Conservation (phyloP, 2,888 invertebrate genomes). For the Plebejus anna region DNA sequence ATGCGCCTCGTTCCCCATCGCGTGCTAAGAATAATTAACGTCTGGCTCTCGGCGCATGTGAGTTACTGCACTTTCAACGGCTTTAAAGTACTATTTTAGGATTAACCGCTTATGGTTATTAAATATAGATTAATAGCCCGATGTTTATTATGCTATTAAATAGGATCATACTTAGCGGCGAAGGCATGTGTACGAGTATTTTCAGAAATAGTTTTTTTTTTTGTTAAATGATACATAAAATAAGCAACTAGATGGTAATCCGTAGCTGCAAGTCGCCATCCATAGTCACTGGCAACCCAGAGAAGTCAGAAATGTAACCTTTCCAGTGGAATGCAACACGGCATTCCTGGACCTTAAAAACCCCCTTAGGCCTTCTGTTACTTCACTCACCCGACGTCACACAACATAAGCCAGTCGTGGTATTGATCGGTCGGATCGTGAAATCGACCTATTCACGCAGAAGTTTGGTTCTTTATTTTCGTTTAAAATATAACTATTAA, state of each 20-base stretch:
- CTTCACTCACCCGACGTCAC: not conserved
- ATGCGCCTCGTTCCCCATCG: conserved; percentile 43
- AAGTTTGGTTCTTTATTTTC: not conserved
- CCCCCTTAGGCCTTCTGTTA: not conserved
- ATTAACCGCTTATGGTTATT: conserved; percentile 22
- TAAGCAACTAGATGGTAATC: not conserved
- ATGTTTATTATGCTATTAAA: conserved; percentile 18
- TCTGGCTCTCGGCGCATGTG: conserved; percentile 33
- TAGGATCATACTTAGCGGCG: not conserved
- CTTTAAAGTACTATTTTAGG: conserved; percentile 20
- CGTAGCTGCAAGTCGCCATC: not conserved
- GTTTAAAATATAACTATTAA: not conserved
- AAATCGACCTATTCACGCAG: not conserved
- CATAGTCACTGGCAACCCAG: not conserved
- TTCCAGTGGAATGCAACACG: not conserved
- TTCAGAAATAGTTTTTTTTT: not conserved
- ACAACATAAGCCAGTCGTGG: not conserved
- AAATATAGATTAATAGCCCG: conserved; percentile 11
- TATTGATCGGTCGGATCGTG: too few species aligned
- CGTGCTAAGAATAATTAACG: conserved; percentile 45
- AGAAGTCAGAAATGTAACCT: not conserved
- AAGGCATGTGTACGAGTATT: not conserved
- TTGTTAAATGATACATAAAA: not conserved
- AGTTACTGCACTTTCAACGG: conserved; percentile 32
- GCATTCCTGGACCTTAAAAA: not conserved